phyloP scores from a whole-genome alignment of 1,140 invertebrate species.

The Batillaria attramentaria region DNA sequence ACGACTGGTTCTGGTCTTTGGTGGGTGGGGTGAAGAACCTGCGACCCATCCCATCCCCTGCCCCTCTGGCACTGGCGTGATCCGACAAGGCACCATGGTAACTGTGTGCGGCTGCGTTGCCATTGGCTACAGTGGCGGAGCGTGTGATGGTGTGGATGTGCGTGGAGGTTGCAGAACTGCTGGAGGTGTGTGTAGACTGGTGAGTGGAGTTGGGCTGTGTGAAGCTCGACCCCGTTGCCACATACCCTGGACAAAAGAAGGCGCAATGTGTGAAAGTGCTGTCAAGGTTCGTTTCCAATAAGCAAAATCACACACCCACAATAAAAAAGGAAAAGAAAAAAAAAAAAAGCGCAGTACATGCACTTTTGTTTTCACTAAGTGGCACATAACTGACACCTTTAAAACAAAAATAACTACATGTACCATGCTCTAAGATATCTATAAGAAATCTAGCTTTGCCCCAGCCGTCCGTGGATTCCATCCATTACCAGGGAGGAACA shows the following conservation, averaged over 20 bases:
- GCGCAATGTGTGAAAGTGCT: neutral
- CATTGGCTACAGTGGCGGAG: neutral
- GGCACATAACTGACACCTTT: neutral
- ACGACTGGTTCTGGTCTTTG: slow-evolving; percentile 43
- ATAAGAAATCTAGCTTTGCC: too few relatives aligned
- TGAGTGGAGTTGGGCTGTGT: neutral
- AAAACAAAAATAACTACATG: neutral
- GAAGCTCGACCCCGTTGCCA: slow-evolving; percentile 23
- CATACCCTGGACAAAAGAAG: slow-evolving; percentile 20
- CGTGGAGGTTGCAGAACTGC: neutral
- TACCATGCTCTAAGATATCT: neutral
- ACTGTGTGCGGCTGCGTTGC: neutral
- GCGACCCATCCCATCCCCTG: neutral
- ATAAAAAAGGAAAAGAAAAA: neutral
- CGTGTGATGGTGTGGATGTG: slow-evolving; percentile 18
- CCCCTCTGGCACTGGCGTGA: neutral
- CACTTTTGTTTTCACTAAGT: neutral
- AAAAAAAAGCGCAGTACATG: neutral
- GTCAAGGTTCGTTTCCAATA: neutral
- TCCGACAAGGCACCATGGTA: neutral
- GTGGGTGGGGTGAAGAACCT: slow-evolving; percentile 20
- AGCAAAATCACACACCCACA: neutral
- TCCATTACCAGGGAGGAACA: too few relatives aligned
- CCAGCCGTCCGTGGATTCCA: too few relatives aligned
- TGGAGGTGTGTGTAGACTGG: neutral